Evolutionary conservation across 2,113 vertebrate genomes (phyloP).

Genomic region (Phodopus roborovskii): DNA sequence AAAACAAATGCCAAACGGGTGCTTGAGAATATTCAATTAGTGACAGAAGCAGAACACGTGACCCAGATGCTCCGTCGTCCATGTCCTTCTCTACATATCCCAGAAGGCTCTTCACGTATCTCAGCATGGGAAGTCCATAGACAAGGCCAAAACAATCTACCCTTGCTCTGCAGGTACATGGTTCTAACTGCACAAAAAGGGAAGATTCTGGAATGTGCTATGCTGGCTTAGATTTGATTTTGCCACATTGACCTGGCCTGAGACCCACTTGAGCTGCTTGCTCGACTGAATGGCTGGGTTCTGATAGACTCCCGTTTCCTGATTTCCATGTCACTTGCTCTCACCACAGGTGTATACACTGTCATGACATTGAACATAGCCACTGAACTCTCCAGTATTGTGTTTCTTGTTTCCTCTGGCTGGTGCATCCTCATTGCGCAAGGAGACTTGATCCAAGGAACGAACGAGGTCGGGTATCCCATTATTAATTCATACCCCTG

Average conservation of each 20-base stretch:
- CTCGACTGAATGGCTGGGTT: background rate
- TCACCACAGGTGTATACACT: background rate
- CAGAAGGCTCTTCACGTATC: background rate
- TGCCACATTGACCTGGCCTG: background rate
- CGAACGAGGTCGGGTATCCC: background rate
- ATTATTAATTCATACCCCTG: background rate
- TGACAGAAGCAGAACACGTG: fast-evolving
- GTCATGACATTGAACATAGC: background rate
- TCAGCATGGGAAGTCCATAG: background rate
- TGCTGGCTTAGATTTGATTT: background rate
- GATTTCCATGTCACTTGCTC: background rate
- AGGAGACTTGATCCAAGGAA: background rate
- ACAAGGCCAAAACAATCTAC: background rate
- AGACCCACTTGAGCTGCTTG: background rate
- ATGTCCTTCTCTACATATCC: background rate
- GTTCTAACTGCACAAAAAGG: background rate
- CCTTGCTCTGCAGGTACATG: background rate
- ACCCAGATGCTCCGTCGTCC: background rate
- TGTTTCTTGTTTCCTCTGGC: background rate
- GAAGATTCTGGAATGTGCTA: background rate
- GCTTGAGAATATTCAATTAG: background rate
- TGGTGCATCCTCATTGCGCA: background rate
- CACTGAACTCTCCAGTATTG: background rate
- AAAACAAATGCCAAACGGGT: background rate
- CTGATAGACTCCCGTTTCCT: background rate